Evolutionary conservation across 2,797 vertebrate genomes (phyloP), one percentile per base, ranked within the genome.

Genomic region (Scolopax bukidnonensis): DNA sequence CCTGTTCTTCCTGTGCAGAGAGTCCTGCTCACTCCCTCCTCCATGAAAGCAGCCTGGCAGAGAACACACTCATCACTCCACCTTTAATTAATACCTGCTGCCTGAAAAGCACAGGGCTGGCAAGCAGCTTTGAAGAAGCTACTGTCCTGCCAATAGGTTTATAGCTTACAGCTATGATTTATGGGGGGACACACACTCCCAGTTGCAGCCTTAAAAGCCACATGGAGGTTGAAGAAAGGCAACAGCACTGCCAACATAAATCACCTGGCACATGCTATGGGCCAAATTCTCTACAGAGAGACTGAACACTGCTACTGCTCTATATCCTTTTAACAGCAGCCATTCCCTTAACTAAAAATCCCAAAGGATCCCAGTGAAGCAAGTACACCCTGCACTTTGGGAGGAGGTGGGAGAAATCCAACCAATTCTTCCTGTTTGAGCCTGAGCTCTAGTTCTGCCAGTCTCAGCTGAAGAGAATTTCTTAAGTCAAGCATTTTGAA

Each of bases 401-500:
- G 9, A 67, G 11, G 41, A 45, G 1, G 9, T 54, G 32, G 12
- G 17, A 57, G 33, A 84, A 91, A 65, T 21, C 12, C 3, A 45
- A 27, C 6, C 1, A 45, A 2, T 23, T 5, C 23, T 23, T 43
- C 9, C n/a, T 36, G 2, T 56, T 75, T 50, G 16, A 48, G 12
- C 14, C 54, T 69, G 41, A 23, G 20, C 6, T 56, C 16, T 24
- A 13, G 64, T 48, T 74, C 17, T 78, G 25, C n/a, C 32, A 10
- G 2, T 78, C 28, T 69, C 11, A 48, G 20, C 33, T 5, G 1
- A 36, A 36, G 27, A 14, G 30, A 64, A 61, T 57, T 68, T 48
- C 41, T 3, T 68, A 48, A 48, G 24, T 45, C 30, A 36, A 0
- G 0, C 1, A 5, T 61, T 64, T 38, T 40, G 65, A 67, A 76